Evolutionary conservation across 92 coral and sea anemone genomes (phyloP), one percentile per base, ranked within the genome.

Genomic region (Siderastrea radians): DNA sequence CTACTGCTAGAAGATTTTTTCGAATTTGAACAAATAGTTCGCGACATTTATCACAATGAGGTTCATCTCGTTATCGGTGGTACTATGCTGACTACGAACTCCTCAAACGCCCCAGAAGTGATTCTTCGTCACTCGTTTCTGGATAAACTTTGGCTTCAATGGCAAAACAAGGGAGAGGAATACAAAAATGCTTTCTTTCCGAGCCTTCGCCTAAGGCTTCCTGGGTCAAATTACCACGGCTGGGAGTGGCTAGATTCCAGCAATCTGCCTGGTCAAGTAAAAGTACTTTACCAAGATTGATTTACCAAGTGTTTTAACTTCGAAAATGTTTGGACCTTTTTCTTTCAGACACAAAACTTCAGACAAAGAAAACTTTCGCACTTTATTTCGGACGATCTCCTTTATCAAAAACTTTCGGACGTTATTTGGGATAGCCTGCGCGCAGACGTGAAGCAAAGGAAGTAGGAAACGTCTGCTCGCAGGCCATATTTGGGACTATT

Each of bases 91-190:
- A 49, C 44, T 77, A 83, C 86, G 71, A 2, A 8, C 12, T 62
- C 94, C 7, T 82, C 94, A 8, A 92, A 92, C 65, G 94, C 98
- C 9, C 98, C 99, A 0, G 99, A 95, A 83, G 74, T 96, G 59
- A 74, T 85, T 52, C 87, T 95, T 14, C 99, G 95, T 51, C 99
- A 96, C 66, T 72, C 95, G 9, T 96, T 96, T 79, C 82, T 96
- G 66, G 98, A 96, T 87, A 95, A 91, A 68, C 79, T 95, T 38
- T 96, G 99, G 99, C 67, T 86, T 58, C 78, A 87, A 72, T 96
- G 95, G 96, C 98, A 96, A 74, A 51, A 83, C 17, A 86, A 81
- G 70, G 93, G 95, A 0, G 77, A 88, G 1, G 80, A 67, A 10
- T 88, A 81, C 88, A 93, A 74, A 76, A 84, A 75, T 59, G 63